Conservation (phyloP, 1,140 invertebrate genomes). For the Leptonema lineaticorne region DNA sequence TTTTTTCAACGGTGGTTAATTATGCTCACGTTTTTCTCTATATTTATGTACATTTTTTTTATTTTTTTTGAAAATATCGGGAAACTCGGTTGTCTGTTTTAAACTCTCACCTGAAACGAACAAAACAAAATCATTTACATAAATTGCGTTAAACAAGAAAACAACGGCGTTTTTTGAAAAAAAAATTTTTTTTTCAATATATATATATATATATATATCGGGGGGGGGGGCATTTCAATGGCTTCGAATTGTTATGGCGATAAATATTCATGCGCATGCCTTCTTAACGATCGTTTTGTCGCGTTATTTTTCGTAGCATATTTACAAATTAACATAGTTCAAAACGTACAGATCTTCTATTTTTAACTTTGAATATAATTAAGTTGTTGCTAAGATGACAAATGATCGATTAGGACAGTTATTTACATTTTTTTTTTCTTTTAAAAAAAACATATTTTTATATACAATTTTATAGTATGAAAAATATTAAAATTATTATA, state of each 20-base stretch:
- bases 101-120: conserved; percentile 25
- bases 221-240: neutral
- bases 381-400: too few species aligned
- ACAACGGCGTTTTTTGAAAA: neutral
- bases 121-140: conserved; percentile 19
- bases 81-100: neutral
- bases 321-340: too few species aligned
- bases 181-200: too few species aligned
- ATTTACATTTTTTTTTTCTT: too few species aligned
- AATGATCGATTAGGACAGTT: too few species aligned
- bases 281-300: too few species aligned
- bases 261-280: conserved; percentile 5
- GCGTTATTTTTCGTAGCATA: neutral
- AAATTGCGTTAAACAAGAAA: neutral
- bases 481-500: too few species aligned
- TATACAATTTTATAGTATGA: too few species aligned
- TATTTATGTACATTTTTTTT: too few species aligned
- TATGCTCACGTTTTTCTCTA: too few species aligned
- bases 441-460: too few species aligned
- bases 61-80: neutral
- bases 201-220: neutral
- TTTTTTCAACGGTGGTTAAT: too few species aligned
- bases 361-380: neutral
- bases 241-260: neutral
- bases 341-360: neutral